Conservation (phyloP, 2,113 vertebrate species). For the Myrmecobius fasciatus region DNA sequence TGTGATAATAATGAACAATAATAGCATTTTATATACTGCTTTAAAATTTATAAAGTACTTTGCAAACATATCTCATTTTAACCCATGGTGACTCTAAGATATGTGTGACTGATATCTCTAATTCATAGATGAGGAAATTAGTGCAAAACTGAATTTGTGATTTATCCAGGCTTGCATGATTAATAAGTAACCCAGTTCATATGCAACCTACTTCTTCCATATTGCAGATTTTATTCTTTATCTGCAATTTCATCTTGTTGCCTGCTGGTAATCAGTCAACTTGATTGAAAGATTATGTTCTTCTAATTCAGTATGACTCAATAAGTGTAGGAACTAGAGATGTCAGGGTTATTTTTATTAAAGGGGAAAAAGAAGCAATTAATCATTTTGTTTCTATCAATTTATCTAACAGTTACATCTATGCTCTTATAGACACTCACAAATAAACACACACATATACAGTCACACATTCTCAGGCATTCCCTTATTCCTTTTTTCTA, state of each 20-base stretch:
- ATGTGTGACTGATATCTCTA: not conserved
- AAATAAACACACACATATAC: too few relatives aligned
- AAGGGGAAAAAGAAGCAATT: not conserved
- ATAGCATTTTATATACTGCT: too few relatives aligned
- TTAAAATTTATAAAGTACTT: too few relatives aligned
- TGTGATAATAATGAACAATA: too few relatives aligned
- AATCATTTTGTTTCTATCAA: not conserved
- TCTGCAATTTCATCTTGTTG: not conserved
- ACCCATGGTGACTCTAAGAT: not conserved
- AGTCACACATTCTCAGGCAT: not conserved
- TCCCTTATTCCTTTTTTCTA: not conserved
- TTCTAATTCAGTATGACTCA: not conserved
- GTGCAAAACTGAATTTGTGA: not conserved
- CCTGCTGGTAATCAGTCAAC: not conserved
- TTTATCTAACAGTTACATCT: too few relatives aligned
- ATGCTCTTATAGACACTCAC: too few relatives aligned
- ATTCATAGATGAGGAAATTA: not conserved
- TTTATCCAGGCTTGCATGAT: not conserved
- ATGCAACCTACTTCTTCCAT: not conserved
- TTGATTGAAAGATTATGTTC: not conserved
- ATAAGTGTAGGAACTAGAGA: not conserved
- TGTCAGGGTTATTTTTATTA: not conserved
- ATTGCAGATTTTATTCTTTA: too few relatives aligned
- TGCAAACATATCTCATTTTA: not conserved
- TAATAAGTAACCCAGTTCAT: not conserved